Base-by-base conservation (phyloP, 2,888 invertebrate species). In the Ophion obscuratus region DNA sequence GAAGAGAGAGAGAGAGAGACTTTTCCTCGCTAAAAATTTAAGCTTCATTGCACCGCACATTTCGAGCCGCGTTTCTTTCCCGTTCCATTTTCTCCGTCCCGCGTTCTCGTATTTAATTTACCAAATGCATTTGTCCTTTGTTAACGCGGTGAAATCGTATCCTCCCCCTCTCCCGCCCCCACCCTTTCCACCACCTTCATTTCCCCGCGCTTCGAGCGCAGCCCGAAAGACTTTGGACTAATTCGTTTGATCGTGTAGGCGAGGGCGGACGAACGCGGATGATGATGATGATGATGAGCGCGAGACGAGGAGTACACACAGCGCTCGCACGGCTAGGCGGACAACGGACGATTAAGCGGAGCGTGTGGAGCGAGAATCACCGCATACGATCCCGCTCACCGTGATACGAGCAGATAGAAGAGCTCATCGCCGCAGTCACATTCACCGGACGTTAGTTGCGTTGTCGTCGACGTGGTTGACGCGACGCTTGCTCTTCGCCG, bases 51-150 rank as follows among this genome's bases (percentile, higher is more conserved):
- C 17, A 53, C 53, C 14, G 14, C 53, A 53, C 53, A 4, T 14
- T 53, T 53, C 17, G 31, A 68, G 40, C 66, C 64, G 59, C 53
- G 47, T 70, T 53, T 24, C 14, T 36, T 81, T 81, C 66, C 14
- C 20, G 57, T 81, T n/a, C 64, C 66, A 53, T 62, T 70, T 84
- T 79, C 64, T 68, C 67, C 24, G 17, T 61, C 31, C 67, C 62
- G 7, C 62, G 47, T 83, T 73, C 66, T 59, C 68, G 36, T 78
- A 40, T 44, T 24, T 82, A 87, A 88, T 88, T 87, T 82, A 82
- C 68, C 81, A 84, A 84, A 88, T 84, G 59, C 81, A 86, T 86
- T 88, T 88, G 87, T 81, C 85, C 87, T 88, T 86, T 86, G 84
- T 79, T 84, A 80, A 68, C 74, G 73, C 64, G 73, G 24, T 67